phyloP scores from a whole-genome alignment of 1,140 invertebrate genomes.

The Ditylenchus dipsaci region DNA sequence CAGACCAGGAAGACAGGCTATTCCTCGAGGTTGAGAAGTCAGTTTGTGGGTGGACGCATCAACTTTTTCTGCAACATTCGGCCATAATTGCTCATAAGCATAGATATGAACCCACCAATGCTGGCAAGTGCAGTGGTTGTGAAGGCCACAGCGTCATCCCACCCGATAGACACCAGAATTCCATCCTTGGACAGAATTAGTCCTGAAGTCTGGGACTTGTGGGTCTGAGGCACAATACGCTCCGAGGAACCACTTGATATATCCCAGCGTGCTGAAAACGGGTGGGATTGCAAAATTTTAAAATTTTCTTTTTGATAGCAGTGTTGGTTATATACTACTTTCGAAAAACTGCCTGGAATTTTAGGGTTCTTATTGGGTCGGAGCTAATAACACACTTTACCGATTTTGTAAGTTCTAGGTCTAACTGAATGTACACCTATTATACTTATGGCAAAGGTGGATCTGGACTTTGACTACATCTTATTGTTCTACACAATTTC shows the following conservation, averaged over 20 bases:
- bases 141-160: slow-evolving; percentile 55
- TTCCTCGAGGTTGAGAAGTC: slow-evolving; percentile 78
- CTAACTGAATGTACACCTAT: too few species aligned
- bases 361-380: too few species aligned
- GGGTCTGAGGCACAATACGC: slow-evolving; percentile 73
- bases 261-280: slow-evolving; percentile 70
- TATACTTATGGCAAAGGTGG: slow-evolving; percentile 10
- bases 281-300: neutral
- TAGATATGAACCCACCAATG: slow-evolving; percentile 18
- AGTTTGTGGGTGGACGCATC: slow-evolving; percentile 67
- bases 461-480: neutral
- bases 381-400: too few species aligned
- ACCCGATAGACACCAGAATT: slow-evolving; percentile 45
- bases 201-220: slow-evolving; percentile 88
- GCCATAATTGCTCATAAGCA: neutral
- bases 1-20: slow-evolving; percentile 67
- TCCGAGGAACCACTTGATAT: slow-evolving; percentile 68
- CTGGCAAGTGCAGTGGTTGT: slow-evolving; percentile 22
- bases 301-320: neutral
- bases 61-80: slow-evolving; percentile 35
- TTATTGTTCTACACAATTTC: neutral
- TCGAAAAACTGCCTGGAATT: too few species aligned
- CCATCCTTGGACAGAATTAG: slow-evolving; percentile 69
- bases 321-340: too few species aligned
- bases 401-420: too few species aligned